These are phyloP conservation scores for Metaphire vulgaris DNA, from an alignment of 1,140 invertebrate species.

Conservation along the genomic window DNA sequence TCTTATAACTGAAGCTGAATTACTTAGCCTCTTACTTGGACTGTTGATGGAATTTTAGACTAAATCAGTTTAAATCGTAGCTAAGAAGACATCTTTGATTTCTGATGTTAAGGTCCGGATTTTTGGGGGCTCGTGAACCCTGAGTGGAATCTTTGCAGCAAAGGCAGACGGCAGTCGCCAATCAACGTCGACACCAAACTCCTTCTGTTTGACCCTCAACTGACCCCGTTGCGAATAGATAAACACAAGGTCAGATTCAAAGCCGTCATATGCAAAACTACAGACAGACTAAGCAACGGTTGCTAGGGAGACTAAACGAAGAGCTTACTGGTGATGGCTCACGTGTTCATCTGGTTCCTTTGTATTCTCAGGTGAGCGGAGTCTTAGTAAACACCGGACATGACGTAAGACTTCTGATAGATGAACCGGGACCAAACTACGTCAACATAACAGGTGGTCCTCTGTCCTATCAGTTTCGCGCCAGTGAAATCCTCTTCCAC, in stretches of 20 bases:
- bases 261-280: too few species aligned
- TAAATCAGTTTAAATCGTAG: too few species aligned
- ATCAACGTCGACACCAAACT: conserved; percentile 87
- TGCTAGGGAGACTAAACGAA: too few species aligned
- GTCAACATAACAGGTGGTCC: conserved; percentile 89
- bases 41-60: too few species aligned
- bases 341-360: neutral
- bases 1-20: too few species aligned
- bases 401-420: conserved; percentile 81
- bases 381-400: conserved; percentile 84
- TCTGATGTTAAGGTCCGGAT: conserved; percentile 70
- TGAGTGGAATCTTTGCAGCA: conserved; percentile 90
- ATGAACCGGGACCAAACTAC: conserved; percentile 63
- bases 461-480: conserved; percentile 78
- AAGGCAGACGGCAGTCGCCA: conserved; percentile 86
- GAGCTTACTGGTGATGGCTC: too few species aligned
- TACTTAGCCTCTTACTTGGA: too few species aligned
- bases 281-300: too few species aligned
- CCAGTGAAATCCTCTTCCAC: conserved; percentile 74
- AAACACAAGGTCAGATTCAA: conserved; percentile 88
- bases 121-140: conserved; percentile 96
- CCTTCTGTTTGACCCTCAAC: conserved; percentile 87
- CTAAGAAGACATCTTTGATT: too few species aligned
- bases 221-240: conserved; percentile 79
- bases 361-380: conserved; percentile 65